Evolutionary conservation across 2,113 vertebrate species (phyloP), one percentile per base, ranked within the genome.

Genomic region (Fulica atra): DNA sequence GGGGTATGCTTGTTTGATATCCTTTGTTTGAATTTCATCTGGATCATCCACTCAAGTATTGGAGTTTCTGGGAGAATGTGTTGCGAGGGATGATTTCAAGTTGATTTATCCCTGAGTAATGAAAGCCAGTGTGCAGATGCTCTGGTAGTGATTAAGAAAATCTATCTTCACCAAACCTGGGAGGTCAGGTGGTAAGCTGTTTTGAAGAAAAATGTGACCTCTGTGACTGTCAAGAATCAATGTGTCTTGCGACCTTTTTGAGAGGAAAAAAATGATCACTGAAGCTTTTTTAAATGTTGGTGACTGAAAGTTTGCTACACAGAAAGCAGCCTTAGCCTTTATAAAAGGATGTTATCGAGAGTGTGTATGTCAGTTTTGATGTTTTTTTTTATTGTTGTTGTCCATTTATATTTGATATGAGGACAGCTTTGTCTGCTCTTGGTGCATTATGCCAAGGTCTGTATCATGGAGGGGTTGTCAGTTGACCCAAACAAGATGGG

Each of bases 11-110:
- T 95, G 56, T 95, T 83, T 91, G 89, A 69, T 91, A 68, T 59
- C 70, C 72, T 92, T 63, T 95, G 50, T 91, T 91, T 84, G 89
- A 95, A 60, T 94, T 91, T 70, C 80, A 50, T 61, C 91, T 81
- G 77, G 86, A 81, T 95, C 77, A 81, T 83, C 69, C 44, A 33
- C 61, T 95, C 57, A 68, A 74, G 42, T 91, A 3, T 86, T 92
- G 87, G 65, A 84, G 51, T 89, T 94, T 92, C 82, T 81, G 56
- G 81, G 61, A 54, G 73, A 78, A 60, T 74, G 26, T 19, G 1
- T 91, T 88, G 61, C 48, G 74, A 84, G 57, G 57, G 81, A 14
- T 89, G 89, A 74, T 54, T 70, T 89, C 70, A 91, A 91, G 48
- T 86, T 90, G 61, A 57, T 85, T 93, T 91, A 35, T 66, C 35